Conservation (phyloP, 2,113 vertebrate species). For the Labeo catla region DNA sequence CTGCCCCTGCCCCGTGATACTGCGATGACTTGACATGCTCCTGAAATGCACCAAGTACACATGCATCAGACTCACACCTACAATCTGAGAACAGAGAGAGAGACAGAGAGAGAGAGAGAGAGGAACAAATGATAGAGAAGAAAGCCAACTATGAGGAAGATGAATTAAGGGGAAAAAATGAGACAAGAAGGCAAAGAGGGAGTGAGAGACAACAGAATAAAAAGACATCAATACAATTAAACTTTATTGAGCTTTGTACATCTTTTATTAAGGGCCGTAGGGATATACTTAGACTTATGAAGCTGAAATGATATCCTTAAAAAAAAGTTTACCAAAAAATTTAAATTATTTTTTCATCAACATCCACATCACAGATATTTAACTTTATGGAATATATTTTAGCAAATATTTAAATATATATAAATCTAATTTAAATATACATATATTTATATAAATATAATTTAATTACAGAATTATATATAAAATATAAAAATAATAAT, state of each 20-base stretch:
- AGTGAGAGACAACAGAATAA: neutral
- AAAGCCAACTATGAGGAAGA: neutral
- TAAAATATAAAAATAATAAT: too few relatives aligned
- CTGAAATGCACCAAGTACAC: slow-evolving; percentile 31
- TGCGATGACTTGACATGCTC: slow-evolving; percentile 52
- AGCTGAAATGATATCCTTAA: too few relatives aligned
- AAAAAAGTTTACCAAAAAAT: too few relatives aligned
- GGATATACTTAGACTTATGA: too few relatives aligned
- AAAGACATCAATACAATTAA: neutral
- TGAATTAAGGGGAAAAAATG: neutral
- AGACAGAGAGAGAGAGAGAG: neutral
- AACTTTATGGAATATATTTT: too few relatives aligned
- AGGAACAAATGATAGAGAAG: slow-evolving; percentile 20
- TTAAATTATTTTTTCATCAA: too few relatives aligned
- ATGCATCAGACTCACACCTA: slow-evolving; percentile 52
- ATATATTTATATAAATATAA: too few relatives aligned
- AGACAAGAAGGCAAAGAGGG: neutral
- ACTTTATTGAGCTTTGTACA: neutral
- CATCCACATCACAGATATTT: too few relatives aligned
- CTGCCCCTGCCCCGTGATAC: slow-evolving; percentile 45
- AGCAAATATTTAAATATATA: too few relatives aligned
- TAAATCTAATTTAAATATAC: too few relatives aligned
- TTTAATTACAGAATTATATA: too few relatives aligned
- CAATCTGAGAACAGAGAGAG: slow-evolving; percentile 30
- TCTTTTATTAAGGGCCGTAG: neutral